A percentile compares a stretch with the other conserved stretches of the same genome.
Conservation (phyloP, 1,140 invertebrate species). For the Drosophila persimilis region DNA sequence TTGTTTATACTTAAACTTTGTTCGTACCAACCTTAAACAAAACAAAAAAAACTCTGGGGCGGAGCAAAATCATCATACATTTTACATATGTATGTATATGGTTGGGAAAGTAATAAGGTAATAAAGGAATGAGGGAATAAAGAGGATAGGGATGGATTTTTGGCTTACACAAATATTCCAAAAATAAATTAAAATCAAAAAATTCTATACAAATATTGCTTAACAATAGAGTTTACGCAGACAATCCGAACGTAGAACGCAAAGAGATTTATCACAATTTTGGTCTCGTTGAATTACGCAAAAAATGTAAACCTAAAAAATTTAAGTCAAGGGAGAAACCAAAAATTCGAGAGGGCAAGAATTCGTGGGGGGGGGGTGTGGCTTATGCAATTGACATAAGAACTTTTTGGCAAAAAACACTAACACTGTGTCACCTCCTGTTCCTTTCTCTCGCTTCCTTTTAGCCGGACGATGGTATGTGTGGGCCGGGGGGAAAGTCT, state of each 20-base stretch:
- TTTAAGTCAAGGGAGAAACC: no score
- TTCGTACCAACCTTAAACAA: no score
- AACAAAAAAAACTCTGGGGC: neutral
- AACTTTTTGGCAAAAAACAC: constrained; percentile 48
- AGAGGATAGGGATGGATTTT: no score
- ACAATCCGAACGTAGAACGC: constrained; percentile 41
- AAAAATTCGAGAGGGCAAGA: no score
- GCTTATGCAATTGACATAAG: constrained; percentile 21
- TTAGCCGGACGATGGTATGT: neutral
- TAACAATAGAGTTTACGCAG: constrained; percentile 10
- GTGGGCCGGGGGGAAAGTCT: neutral
- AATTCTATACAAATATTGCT: constrained; percentile 29
- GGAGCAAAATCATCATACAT: neutral
- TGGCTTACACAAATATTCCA: neutral
- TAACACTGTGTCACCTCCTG: constrained; percentile 27
- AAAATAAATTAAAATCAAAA: constrained; percentile 15
- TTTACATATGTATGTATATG: neutral
- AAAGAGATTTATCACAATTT: constrained; percentile 57
- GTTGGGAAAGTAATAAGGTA: constrained; percentile 1
- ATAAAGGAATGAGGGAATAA: neutral
- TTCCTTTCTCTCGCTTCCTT: neutral
- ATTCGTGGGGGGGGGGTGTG: no score
- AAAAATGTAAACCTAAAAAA: neutral
- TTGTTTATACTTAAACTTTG: constrained; percentile 14
- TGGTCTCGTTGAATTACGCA: constrained; percentile 17